phyloP scores from a whole-genome alignment of 2,113 vertebrate species.

The Rhynchomys soricoides region DNA sequence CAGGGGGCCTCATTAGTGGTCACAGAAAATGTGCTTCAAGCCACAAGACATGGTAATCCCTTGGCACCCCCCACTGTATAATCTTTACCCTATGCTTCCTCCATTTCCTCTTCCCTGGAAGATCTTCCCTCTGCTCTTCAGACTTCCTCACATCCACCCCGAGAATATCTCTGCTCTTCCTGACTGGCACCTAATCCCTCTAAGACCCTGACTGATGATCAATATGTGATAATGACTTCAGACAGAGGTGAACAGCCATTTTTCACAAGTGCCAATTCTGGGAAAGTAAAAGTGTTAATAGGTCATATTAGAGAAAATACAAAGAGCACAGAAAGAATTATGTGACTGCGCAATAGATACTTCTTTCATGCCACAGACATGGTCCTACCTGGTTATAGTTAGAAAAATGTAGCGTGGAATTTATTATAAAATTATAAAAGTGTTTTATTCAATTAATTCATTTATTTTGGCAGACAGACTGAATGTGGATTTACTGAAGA shows the following conservation, averaged over 20 bases:
- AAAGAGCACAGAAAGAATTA: constrained; percentile 36
- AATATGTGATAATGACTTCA: constrained; percentile 76
- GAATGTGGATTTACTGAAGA: neutral
- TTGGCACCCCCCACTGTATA: neutral
- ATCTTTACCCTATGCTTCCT: neutral
- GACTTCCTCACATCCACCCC: neutral
- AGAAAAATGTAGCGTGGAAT: neutral
- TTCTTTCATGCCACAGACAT: constrained; percentile 8
- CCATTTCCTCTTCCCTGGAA: constrained; percentile 1
- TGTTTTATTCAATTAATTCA: neutral
- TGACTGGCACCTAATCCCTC: constrained; percentile 67
- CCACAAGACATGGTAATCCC: neutral
- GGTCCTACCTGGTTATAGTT: neutral
- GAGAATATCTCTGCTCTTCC: constrained; percentile 32
- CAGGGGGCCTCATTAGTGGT: neutral
- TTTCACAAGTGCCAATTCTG: constrained; percentile 75
- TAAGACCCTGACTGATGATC: constrained; percentile 76
- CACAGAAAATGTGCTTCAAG: neutral
- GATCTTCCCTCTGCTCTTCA: neutral
- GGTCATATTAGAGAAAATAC: neutral
- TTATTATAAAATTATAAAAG: neutral
- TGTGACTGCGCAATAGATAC: neutral
- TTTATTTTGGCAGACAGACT: neutral
- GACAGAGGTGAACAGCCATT: constrained; percentile 71
- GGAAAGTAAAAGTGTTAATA: constrained; percentile 77